Percentiles rank a stretch among this genome's conserved stretches.
phyloP scores from a whole-genome alignment of 2,888 invertebrate genomes.

The Apamea crenata region DNA sequence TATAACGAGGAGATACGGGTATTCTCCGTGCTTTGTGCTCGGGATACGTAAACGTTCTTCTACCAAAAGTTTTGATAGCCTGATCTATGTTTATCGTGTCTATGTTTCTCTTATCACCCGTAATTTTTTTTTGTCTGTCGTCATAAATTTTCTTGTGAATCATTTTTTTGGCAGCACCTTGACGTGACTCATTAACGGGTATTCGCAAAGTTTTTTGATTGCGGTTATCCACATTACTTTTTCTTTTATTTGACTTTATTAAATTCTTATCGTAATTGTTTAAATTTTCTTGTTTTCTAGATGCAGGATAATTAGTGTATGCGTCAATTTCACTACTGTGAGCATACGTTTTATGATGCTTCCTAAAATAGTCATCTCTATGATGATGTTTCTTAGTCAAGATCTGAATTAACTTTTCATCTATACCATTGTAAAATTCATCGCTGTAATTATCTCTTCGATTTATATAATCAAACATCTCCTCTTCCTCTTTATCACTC shows the following conservation, averaged over 20 bases:
- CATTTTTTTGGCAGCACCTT: background rate
- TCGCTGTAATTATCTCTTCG: slow-evolving; percentile 17
- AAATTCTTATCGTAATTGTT: background rate
- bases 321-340: background rate
- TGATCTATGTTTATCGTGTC: background rate
- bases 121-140: background rate
- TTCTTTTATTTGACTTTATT: background rate
- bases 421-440: slow-evolving; percentile 21
- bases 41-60: background rate
- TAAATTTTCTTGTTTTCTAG: slow-evolving; percentile 46
- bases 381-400: slow-evolving; percentile 23
- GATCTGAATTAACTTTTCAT: slow-evolving; percentile 35
- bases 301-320: background rate
- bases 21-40: background rate
- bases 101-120: background rate
- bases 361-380: slow-evolving; percentile 20
- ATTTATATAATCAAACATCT: slow-evolving; percentile 2
- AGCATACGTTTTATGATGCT: background rate
- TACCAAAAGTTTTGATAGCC: slow-evolving; percentile 2
- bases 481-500: slow-evolving; percentile 6
- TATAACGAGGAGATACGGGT: background rate
- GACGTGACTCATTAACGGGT: background rate
- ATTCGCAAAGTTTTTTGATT: slow-evolving; percentile 1
- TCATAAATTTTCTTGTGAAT: background rate
- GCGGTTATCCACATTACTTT: background rate